Conservation (phyloP, 37 sponge, comb jelly and placozoan genomes). For the Beroe ovata region DNA sequence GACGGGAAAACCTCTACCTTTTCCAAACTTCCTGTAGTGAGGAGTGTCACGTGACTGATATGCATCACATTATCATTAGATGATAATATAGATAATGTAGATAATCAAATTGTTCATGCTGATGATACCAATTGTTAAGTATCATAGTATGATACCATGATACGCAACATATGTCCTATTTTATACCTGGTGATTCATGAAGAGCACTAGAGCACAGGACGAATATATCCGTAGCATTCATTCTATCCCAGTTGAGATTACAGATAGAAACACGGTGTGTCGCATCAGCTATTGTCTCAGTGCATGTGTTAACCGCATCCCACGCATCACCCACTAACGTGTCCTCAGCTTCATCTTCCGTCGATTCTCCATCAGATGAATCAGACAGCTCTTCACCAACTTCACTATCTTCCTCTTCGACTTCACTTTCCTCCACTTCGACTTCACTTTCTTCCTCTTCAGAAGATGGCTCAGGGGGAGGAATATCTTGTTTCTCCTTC, state of each 20-base stretch:
- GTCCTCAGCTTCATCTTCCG: background rate
- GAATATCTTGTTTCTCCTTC: background rate
- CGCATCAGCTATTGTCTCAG: slow-evolving; percentile 41
- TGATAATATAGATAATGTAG: no score
- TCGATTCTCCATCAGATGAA: background rate
- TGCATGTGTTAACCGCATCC: slow-evolving; percentile 51
- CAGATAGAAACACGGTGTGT: slow-evolving; percentile 34
- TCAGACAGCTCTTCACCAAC: background rate
- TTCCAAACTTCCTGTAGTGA: background rate
- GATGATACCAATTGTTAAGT: no score
- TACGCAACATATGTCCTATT: no score
- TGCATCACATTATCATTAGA: background rate
- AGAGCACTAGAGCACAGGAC: slow-evolving; percentile 30
- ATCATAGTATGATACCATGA: no score
- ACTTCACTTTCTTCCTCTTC: background rate
- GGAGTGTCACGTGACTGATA: background rate
- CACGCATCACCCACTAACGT: background rate
- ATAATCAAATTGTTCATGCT: no score
- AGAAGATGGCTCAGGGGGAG: background rate
- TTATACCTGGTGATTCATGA: background rate
- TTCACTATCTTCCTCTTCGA: background rate
- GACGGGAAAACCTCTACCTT: slow-evolving; percentile 46
- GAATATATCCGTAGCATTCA: slow-evolving; percentile 55
- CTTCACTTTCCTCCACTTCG: background rate
- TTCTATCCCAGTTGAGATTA: slow-evolving; percentile 66